These are phyloP conservation scores for Periophthalmus magnuspinnatus DNA, from an alignment of 2,797 vertebrate species.

Conservation along the genomic window DNA sequence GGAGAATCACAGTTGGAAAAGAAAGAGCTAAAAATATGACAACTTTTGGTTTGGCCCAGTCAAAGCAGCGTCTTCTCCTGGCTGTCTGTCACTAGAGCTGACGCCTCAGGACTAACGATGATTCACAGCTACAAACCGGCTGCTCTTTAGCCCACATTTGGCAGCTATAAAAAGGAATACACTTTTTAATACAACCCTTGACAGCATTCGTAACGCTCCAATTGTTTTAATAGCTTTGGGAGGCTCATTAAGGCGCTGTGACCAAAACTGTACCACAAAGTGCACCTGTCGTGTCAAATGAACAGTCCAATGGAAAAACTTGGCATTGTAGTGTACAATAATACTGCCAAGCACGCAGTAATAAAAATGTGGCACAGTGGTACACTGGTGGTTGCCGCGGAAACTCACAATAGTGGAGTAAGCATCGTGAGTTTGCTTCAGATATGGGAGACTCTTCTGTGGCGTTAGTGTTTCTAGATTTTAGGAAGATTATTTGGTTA, in stretches of 20 bases:
- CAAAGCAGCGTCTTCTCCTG: slow-evolving; percentile 23
- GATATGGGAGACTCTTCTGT: no score
- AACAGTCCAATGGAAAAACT: neutral
- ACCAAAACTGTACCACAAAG: slow-evolving; percentile 2
- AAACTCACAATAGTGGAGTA: no score
- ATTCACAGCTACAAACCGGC: slow-evolving; percentile 24
- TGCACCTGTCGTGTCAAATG: neutral
- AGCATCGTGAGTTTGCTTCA: no score
- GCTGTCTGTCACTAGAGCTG: slow-evolving; percentile 27
- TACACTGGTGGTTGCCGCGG: no score
- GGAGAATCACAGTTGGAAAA: slow-evolving; percentile 32
- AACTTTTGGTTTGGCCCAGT: slow-evolving; percentile 16
- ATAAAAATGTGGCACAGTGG: neutral
- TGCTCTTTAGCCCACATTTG: slow-evolving; percentile 28
- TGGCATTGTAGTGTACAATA: neutral
- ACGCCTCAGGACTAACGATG: slow-evolving; percentile 23
- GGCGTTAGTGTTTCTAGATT: no score
- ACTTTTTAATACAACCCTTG: slow-evolving; percentile 25
- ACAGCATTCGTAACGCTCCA: slow-evolving; percentile 22
- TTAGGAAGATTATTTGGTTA: no score
- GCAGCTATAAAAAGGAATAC: slow-evolving; percentile 21
- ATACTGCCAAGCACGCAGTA: neutral
- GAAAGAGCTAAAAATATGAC: slow-evolving; percentile 28
- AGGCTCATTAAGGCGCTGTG: slow-evolving; percentile 23
- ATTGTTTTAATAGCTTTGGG: slow-evolving; percentile 28